phyloP scores from a whole-genome alignment of 92 coral and sea anemone genomes.

The Blastomussa wellsi region DNA sequence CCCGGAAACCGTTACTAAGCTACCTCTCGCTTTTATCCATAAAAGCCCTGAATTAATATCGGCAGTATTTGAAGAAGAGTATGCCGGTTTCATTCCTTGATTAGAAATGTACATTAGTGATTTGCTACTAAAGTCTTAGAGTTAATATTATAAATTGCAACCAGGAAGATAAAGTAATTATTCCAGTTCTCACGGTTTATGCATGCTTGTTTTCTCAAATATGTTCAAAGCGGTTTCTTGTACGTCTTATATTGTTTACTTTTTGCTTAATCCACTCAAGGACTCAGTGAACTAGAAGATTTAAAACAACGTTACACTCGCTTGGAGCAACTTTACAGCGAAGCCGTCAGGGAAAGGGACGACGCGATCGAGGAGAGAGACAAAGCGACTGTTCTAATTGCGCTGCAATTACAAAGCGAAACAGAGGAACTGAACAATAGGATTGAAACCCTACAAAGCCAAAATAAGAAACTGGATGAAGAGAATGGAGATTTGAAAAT shows the following conservation, averaged over 20 bases:
- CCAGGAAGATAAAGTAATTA: neutral
- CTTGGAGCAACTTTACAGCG: conserved; percentile 72
- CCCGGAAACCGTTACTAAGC: too few species aligned
- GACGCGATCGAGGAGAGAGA: conserved; percentile 89
- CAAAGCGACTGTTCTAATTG: conserved; percentile 80
- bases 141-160: too few species aligned
- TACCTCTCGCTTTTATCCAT: too few species aligned
- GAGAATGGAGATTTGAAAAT: conserved; percentile 79
- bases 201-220: neutral
- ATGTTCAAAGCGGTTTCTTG: neutral
- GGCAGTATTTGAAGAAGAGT: neutral
- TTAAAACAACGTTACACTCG: conserved; percentile 63
- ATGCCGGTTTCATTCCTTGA: too few species aligned
- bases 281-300: conserved; percentile 77
- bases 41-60: neutral
- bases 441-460: conserved; percentile 55
- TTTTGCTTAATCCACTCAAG: conserved; percentile 37
- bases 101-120: neutral
- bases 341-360: conserved; percentile 73
- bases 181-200: neutral
- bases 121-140: neutral
- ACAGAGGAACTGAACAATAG: conserved; percentile 64
- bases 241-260: neutral
- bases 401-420: conserved; percentile 82
- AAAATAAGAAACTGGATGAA: conserved; percentile 47